A percentile compares a stretch with the other conserved stretches of the same genome.
Evolutionary conservation across 2,113 vertebrate species (phyloP).

Genomic region (Myrmecophaga tridactyla): DNA sequence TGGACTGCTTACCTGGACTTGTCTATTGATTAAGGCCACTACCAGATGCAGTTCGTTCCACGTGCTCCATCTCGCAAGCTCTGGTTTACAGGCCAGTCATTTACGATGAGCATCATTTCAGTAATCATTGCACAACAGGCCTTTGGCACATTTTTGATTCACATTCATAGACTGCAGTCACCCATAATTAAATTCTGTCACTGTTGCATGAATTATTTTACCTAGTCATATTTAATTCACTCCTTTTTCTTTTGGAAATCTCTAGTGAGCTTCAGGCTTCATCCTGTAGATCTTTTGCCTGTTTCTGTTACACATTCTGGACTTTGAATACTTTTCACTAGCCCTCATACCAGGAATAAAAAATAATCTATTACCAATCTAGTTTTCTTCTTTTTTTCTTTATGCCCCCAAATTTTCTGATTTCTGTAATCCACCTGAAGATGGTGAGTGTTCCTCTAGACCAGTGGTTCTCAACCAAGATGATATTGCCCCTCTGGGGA

Average conservation of each 20-base stretch:
- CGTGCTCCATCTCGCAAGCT: background rate
- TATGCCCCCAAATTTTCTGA: background rate
- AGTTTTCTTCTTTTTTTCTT: background rate
- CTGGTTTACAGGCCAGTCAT: background rate
- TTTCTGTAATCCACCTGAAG: background rate
- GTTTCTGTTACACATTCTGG: slow-evolving; percentile 14
- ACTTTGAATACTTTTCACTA: background rate
- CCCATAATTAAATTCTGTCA: slow-evolving; percentile 62
- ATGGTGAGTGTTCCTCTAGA: background rate
- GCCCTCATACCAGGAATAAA: background rate
- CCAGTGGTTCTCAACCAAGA: background rate
- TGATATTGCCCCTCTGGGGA: background rate
- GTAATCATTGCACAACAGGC: background rate
- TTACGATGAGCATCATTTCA: background rate
- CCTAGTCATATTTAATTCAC: slow-evolving; percentile 68
- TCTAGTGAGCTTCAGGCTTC: slow-evolving; percentile 36
- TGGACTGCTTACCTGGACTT: slow-evolving; percentile 17
- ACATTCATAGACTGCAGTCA: slow-evolving; percentile 45
- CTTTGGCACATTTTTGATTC: slow-evolving; percentile 59
- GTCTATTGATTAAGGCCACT: background rate
- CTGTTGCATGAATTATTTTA: slow-evolving; percentile 69
- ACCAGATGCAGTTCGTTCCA: background rate
- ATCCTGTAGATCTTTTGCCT: slow-evolving; percentile 52
- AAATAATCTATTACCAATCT: background rate
- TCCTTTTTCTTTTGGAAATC: slow-evolving; percentile 54